Evolutionary conservation across 2,113 vertebrate genomes (phyloP), one percentile per base, ranked within the genome.

Genomic region (Naja naja): DNA sequence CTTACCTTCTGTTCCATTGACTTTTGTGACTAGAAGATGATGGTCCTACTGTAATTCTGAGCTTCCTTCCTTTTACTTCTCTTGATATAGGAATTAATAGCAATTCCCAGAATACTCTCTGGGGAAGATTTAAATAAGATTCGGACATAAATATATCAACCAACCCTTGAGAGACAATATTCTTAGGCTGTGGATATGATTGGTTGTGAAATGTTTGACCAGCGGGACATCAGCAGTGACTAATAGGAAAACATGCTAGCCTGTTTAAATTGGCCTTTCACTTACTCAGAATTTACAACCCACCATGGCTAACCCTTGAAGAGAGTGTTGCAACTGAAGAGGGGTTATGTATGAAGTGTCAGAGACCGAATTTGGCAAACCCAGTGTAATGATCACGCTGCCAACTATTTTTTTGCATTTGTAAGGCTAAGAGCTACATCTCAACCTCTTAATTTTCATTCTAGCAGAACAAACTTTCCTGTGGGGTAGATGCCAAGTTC

Each of bases 191-290:
- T 30, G 30, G 23, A 23, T 23, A 60, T 39, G 47, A 22, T 27
- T 52, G 54, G 20, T 85, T 91, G 93, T 89, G 90, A 91, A 91
- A 93, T 89, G 6, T 87, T 18, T 91, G 87, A 90, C 90, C 88
- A 54, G 34, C 4, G 39, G 87, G 30, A 91, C 14, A 16, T 1
- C 30, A 49, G 9, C 25, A n/a, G 45, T 93, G 87, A 93, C 91
- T 91, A 89, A 89, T 53, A 11, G 55, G 87, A 89, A 89, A 5
- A 64, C 81, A 91, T 60, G 27, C 9, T 54, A 16, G 12, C 30
- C n/a, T 43, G 3, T 39, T 85, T 64, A 39, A 8, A 53, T 64
- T 88, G 34, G 47, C 27, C 53, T 89, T 81, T 52, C 69, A 53
- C 90, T 47, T 60, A 27, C n/a, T 64, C n/a, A 30, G 1, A 54